Evolutionary conservation across 1,140 invertebrate species (phyloP), one percentile per base, ranked within the genome.

Genomic region (Lanistes nyassanus): DNA sequence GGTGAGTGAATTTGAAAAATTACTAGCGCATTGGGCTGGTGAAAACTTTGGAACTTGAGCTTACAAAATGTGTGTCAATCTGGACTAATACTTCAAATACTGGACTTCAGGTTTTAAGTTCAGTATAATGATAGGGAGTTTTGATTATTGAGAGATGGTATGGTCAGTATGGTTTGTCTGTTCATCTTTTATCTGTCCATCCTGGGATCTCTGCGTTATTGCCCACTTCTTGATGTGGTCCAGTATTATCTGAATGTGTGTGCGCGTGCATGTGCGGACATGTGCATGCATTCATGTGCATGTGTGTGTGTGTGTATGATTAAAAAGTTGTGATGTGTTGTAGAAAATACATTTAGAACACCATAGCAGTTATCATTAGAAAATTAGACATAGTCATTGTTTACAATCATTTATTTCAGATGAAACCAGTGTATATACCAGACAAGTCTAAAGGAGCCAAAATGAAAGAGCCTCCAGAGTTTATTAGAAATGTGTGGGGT

Each of bases 381-480:
- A n/a, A n/a, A n/a, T n/a, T n/a, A n/a, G n/a, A n/a, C n/a, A n/a
- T 67, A 39, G 16, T 36, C 9, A 34, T 9, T 67, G 5, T 16
- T 36, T 36, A 2, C 19, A 34, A 34, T 29, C 21, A 6, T 62
- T 58, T 2, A 53, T 85, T 85, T 29, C 76, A 90, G 96, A 94
- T 96, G 2, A 98, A 98, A 88, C 93, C 93, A 71, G 92, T 97
- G 16, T 88, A 95, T 34, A 94, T 99, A 85, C 96, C 97, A 9
- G 95, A 96, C 75, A 90, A 91, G 81, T 93, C 93, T 0, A 95
- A 94, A 89, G 93, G 94, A 94, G 93, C 92, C 79, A 92, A 93
- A 71, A 93, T 94, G 47, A 83, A 81, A 75, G 91, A 93, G 51
- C 93, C 95, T 60, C 96, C 97, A 7, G 97, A 98, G 87, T 98